Base-by-base conservation (phyloP, 2,888 invertebrate genomes). In the Leptogaster cylindrica region DNA sequence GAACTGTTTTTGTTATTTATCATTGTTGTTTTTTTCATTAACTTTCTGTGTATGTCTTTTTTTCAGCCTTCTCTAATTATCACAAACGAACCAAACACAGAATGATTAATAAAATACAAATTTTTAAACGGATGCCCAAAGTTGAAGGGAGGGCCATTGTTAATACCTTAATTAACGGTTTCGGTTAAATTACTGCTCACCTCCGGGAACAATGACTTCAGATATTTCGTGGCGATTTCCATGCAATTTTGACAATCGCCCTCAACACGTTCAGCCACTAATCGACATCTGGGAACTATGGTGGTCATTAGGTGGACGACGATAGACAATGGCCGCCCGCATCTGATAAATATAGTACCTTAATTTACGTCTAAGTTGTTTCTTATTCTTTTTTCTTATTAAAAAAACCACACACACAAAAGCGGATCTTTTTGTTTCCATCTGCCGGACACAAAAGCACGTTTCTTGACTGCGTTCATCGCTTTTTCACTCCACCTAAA, bases 311-410 rank as follows among this genome's bases (percentile, higher is more conserved):
- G 46, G 25, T 41, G 63, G 63, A 46, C 31, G 63, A 18, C 41
- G 50, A 6, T 33, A 68, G 65, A 68, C 64, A 68, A 68, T 68
- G 39, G 68, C 20, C 14, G 68, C 65, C 52, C 31, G 33, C 68
- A 44, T 64, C 64, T 16, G 18, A 52, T 52, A 52, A 46, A 46
- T n/a, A n/a, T 52, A 18, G 52, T 31, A 18, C 18, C 16, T 20
- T 52, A 52, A 52, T 52, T 52, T 52, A 52, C 27, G 52, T 8
- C 18, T 23, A 46, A 25, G 46, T 46, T 23, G 16, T 12, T 25
- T n/a, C 20, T 25, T 46, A 23, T 46, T 46, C 23, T 46, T 46
- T 46, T 25, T 2, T 7, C n/a, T n/a, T n/a, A n/a, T n/a, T n/a
- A n/a, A n/a, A n/a, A n/a, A n/a, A n/a, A n/a, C n/a, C 46, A 23